These are phyloP conservation scores for Synanthedon vespiformis DNA, from an alignment of 2,888 invertebrate species.

Conservation along the genomic window DNA sequence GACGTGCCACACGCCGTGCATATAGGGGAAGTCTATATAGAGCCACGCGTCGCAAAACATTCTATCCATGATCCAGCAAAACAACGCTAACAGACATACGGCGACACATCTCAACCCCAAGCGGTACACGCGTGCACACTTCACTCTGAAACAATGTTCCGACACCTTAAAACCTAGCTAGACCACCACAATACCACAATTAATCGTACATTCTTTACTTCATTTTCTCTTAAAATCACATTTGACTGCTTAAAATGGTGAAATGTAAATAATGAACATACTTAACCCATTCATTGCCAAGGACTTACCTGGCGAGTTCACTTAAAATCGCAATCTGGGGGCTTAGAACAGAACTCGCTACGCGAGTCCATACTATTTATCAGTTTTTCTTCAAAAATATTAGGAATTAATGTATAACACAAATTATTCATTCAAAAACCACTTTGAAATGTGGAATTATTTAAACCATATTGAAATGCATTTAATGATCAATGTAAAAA, in stretches of 20 bases:
- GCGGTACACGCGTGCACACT: constrained; percentile 75
- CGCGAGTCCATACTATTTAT: no score
- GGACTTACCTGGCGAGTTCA: no score
- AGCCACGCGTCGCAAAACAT: constrained; percentile 85
- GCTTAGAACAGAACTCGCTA: no score
- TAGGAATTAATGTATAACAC: no score
- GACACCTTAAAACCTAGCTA: constrained; percentile 6
- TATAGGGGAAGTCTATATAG: constrained; percentile 81
- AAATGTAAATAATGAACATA: no score
- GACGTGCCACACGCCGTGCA: constrained; percentile 87
- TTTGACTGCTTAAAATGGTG: background rate
- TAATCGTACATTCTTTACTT: background rate
- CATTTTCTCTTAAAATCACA: background rate
- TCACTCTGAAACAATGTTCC: constrained; percentile 48
- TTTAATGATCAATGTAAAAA: background rate
- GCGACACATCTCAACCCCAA: constrained; percentile 78
- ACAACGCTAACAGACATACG: constrained; percentile 77
- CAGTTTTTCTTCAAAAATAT: no score
- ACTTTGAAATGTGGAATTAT: no score
- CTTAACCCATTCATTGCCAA: no score
- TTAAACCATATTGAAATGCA: no score
- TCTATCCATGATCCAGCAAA: constrained; percentile 83
- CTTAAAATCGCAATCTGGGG: no score
- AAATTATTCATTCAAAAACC: no score
- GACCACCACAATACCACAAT: no score